Evolutionary conservation across 2,113 vertebrate genomes (phyloP), one percentile per base, ranked within the genome.

Genomic region (Nicator chloris): DNA sequence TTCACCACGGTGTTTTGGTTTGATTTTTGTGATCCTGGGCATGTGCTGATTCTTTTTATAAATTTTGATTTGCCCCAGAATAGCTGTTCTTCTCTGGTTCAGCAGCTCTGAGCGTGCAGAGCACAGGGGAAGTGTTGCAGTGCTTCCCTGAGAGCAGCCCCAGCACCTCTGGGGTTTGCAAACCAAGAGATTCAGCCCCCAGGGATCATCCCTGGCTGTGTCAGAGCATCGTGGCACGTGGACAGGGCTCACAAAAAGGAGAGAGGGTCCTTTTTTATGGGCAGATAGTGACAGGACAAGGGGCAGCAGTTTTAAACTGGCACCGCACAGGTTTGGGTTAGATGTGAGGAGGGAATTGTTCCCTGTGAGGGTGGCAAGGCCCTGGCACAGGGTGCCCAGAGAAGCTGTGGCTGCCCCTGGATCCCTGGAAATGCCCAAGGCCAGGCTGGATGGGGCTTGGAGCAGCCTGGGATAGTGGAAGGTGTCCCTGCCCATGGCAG

Each of bases 221-320:
- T 35, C 11, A 37, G 30, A 69, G 22, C n/a, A n/a, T 18, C 0
- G 2, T 21, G 42, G 15, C 49, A 45, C 13, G 0, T 0, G 1
- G 42, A 33, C 59, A 23, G 21, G 18, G 45, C 23, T 54, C 42
- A 22, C 2, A 40, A 47, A 75, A 54, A 31, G 10, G 54, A 76
- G 17, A 37, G 13, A 66, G 14, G 9, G 4, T 40, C 3, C 35
- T 47, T 47, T 27, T 27, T 9, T 31, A 23, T 5, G 18, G 24
- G 3, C 26, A 68, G n/a, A 47, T 2, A 33, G 30, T 8, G 20
- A 12, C 39, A 61, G 61, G 47, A 40, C 6, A 60, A 47, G 53
- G 24, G 47, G 3, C 19, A 35, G 31, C n/a, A n/a, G 70, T 26
- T 76, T 82, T 40, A 47, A 61, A 22, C 11, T 61, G 47, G 22